A percentile compares a stretch with the other conserved stretches of the same genome.
Evolutionary conservation across 2,797 vertebrate species (phyloP).

Genomic region (Picus viridis): DNA sequence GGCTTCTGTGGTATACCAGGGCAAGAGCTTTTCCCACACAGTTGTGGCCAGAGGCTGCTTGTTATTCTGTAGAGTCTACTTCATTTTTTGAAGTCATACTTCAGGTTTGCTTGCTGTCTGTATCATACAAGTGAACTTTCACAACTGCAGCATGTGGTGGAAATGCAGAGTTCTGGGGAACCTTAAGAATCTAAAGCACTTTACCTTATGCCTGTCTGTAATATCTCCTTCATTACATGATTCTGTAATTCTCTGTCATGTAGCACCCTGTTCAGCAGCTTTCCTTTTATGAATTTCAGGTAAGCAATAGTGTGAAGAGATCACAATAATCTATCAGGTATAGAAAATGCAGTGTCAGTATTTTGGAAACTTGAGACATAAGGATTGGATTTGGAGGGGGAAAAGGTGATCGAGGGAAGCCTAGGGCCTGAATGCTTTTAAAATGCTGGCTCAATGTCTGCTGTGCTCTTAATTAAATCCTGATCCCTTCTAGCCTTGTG

Average conservation of each 20-base stretch:
- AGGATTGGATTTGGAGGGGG: neutral
- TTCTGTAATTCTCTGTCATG: neutral
- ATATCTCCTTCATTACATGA: neutral
- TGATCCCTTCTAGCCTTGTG: neutral
- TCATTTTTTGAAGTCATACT: neutral
- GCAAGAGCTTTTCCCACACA: accelerated
- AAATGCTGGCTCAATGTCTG: neutral
- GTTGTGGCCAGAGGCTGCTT: neutral
- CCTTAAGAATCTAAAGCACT: neutral
- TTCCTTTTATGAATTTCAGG: neutral
- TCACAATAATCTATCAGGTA: no score
- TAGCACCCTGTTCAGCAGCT: neutral
- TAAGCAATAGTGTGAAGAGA: neutral
- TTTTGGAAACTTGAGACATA: neutral
- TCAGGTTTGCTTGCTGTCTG: neutral
- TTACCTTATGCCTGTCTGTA: neutral
- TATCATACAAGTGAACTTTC: neutral
- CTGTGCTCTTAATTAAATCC: neutral
- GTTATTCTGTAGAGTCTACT: neutral
- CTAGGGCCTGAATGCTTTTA: neutral
- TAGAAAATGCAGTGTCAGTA: neutral
- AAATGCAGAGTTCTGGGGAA: neutral
- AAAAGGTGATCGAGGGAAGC: neutral
- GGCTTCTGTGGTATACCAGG: neutral
- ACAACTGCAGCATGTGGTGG: neutral